Conservation (phyloP, 2,113 vertebrate genomes). For the Sapajus apella region DNA sequence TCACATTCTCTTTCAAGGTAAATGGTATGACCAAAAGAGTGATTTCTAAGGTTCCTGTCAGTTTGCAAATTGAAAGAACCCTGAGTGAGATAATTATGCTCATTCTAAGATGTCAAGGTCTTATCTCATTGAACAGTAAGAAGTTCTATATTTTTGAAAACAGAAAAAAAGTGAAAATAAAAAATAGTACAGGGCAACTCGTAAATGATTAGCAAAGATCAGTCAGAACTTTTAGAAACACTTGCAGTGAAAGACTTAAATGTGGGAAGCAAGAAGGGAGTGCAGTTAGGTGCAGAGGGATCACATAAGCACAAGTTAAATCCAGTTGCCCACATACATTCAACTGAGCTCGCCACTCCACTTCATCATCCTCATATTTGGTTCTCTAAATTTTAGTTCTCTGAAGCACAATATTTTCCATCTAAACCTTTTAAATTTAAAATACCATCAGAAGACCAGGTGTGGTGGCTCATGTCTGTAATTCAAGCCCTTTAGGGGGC, state of each 20-base stretch:
- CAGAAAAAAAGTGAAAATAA: slow-evolving; percentile 14
- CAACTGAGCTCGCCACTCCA: background rate
- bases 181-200: background rate
- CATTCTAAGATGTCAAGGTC: background rate
- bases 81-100: background rate
- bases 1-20: slow-evolving; percentile 32
- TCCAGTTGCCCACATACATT: background rate
- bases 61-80: background rate
- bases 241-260: background rate
- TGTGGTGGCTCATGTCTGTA: too few species aligned
- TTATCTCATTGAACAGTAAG: background rate
- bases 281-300: background rate
- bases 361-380: background rate
- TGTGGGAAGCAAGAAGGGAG: background rate
- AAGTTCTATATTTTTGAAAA: background rate
- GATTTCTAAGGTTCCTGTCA: slow-evolving; percentile 28
- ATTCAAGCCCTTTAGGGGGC: too few species aligned
- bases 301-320: background rate
- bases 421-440: background rate
- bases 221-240: slow-evolving; percentile 4
- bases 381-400: slow-evolving; percentile 4
- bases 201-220: background rate
- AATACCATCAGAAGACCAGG: background rate
- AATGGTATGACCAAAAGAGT: background rate
- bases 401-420: background rate